Evolutionary conservation across 2,888 invertebrate species (phyloP).

Genomic region (Cephonodes hylas): DNA sequence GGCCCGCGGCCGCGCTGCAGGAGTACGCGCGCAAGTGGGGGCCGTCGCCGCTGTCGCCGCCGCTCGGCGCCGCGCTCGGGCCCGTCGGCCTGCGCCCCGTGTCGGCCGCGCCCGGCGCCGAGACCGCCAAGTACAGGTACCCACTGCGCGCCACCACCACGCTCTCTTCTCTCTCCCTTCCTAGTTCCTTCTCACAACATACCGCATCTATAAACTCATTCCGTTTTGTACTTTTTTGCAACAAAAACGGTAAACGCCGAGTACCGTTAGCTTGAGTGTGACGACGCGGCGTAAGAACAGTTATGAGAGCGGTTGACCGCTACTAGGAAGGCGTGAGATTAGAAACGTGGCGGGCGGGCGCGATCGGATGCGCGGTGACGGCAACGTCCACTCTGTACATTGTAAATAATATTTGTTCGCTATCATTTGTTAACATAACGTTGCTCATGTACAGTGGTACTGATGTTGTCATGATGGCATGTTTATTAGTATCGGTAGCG

Average conservation of each 20-base stretch:
- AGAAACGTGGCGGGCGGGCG: slow-evolving; percentile 23
- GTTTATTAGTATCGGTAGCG: neutral
- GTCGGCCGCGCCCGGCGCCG: slow-evolving; percentile 92
- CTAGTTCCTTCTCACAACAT: too few relatives aligned
- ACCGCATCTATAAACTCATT: neutral
- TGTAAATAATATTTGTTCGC: slow-evolving; percentile 60
- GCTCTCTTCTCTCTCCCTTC: neutral
- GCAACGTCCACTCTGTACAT: slow-evolving; percentile 37
- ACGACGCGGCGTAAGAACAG: neutral
- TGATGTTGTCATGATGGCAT: slow-evolving; percentile 47
- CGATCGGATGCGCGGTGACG: slow-evolving; percentile 21
- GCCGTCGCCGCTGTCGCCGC: slow-evolving; percentile 85
- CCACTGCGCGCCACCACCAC: slow-evolving; percentile 1
- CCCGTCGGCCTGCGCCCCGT: slow-evolving; percentile 83
- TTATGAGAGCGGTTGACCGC: neutral
- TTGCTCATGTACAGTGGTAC: slow-evolving; percentile 55
- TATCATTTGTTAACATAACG: slow-evolving; percentile 43
- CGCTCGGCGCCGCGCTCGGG: slow-evolving; percentile 84
- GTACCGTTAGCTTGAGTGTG: neutral
- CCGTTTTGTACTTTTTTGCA: neutral
- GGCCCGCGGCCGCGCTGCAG: slow-evolving; percentile 67
- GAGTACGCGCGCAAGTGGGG: slow-evolving; percentile 82
- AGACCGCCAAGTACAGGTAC: slow-evolving; percentile 88
- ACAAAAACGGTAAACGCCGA: neutral
- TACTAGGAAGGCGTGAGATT: slow-evolving; percentile 3